A percentile compares a stretch with the other conserved stretches of the same genome.
Conservation (phyloP, 1,140 invertebrate genomes). For the Dolichoris vasculosae region DNA sequence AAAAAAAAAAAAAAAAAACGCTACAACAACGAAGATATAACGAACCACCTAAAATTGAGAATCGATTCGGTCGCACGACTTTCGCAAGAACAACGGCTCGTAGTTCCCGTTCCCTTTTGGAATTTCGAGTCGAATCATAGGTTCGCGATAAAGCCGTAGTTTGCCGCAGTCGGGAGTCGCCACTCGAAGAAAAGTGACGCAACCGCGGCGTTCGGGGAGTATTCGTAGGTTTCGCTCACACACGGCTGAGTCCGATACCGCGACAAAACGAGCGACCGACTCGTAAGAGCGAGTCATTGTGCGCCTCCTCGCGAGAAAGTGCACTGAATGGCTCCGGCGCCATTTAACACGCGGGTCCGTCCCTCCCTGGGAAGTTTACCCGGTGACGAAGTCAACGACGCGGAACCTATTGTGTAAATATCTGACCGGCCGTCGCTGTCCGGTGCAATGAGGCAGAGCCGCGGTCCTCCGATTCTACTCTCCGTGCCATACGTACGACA, state of each 20-base stretch:
- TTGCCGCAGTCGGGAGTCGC: neutral
- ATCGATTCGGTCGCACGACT: constrained; percentile 31
- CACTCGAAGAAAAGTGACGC: constrained; percentile 25
- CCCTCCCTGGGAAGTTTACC: constrained; percentile 64
- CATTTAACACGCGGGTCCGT: constrained; percentile 67
- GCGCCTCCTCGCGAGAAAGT: constrained; percentile 52
- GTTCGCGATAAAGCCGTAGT: constrained; percentile 37
- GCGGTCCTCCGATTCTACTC: constrained; percentile 47
- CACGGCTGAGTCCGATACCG: neutral
- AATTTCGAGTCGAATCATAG: constrained; percentile 36
- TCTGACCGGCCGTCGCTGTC: constrained; percentile 66
- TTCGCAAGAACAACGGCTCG: neutral
- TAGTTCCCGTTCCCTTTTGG: neutral
- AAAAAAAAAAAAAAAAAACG: too few species aligned
- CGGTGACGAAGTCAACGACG: constrained; percentile 68
- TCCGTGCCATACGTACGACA: neutral
- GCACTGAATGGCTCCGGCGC: constrained; percentile 67
- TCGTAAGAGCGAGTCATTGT: constrained; percentile 21
- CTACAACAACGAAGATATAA: neutral
- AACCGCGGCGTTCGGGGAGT: neutral
- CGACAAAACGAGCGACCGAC: neutral
- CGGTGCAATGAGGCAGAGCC: constrained; percentile 69
- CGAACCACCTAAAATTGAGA: constrained; percentile 15
- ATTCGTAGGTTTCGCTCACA: neutral
- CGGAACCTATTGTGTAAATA: constrained; percentile 73